phyloP scores from a whole-genome alignment of 2,113 vertebrate genomes.

The Daboia siamensis region DNA sequence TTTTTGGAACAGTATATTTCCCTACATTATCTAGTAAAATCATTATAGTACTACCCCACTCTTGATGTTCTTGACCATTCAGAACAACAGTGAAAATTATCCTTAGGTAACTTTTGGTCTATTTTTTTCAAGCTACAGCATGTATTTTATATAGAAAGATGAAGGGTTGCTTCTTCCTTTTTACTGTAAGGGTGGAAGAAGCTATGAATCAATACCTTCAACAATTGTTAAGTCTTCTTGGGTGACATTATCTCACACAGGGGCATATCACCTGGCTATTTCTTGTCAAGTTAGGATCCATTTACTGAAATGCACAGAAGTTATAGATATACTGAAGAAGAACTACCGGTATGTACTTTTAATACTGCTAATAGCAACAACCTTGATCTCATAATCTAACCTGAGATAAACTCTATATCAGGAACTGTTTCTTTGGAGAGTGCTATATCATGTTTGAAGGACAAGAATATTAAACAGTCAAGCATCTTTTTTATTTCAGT shows the following conservation, averaged over 20 bases:
- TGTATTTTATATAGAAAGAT: background rate
- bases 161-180: background rate
- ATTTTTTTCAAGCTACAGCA: background rate
- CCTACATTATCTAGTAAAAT: background rate
- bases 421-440: background rate
- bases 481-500: background rate
- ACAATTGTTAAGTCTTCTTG: background rate
- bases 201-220: background rate
- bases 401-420: background rate
- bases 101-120: background rate
- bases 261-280: background rate
- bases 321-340: background rate
- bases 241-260: background rate
- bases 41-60: background rate
- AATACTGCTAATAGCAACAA: slow-evolving; percentile 8
- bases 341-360: background rate
- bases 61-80: background rate
- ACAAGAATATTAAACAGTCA: background rate
- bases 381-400: background rate
- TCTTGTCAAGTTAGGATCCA: background rate
- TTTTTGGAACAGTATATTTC: background rate
- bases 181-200: background rate
- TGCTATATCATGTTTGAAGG: background rate
- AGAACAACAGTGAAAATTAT: background rate
- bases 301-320: background rate